Percentiles rank a stretch among this genome's conserved stretches.
Conservation (phyloP, 2,113 vertebrate genomes). For the Hippocampus guttulatus region DNA sequence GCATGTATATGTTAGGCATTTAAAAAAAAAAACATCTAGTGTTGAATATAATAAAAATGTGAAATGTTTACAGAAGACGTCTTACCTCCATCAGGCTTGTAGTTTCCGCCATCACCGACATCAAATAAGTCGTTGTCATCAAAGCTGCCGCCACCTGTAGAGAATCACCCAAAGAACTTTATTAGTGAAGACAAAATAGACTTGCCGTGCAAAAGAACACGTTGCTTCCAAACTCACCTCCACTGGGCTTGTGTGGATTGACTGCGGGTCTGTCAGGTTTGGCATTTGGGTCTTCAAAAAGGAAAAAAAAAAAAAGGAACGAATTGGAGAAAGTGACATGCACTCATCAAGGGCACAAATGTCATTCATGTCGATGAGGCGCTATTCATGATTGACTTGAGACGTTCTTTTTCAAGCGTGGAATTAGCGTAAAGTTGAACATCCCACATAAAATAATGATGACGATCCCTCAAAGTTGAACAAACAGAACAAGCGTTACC, state of each 20-base stretch:
- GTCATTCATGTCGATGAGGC: neutral
- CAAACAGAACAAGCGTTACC: neutral
- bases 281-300: constrained; percentile 21
- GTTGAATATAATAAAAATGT: neutral
- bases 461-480: neutral
- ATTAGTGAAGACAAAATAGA: neutral
- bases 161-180: neutral
- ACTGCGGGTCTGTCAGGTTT: constrained; percentile 40
- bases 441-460: neutral
- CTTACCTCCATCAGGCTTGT: constrained; percentile 63
- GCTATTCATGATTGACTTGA: neutral
- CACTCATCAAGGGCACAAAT: neutral
- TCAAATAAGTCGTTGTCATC: constrained; percentile 42
- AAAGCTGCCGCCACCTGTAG: constrained; percentile 51
- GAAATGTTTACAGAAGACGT: neutral
- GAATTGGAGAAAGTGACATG: neutral
- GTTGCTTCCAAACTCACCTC: constrained; percentile 40
- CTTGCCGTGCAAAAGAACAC: neutral
- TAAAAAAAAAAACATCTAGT: no score
- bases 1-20: neutral
- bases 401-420: neutral
- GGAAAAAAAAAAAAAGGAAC: neutral
- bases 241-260: constrained; percentile 16
- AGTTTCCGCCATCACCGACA: neutral
- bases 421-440: neutral